Evolutionary conservation across 2,113 vertebrate species (phyloP), one percentile per base, ranked within the genome.

Genomic region (Anthoscopus minutus): DNA sequence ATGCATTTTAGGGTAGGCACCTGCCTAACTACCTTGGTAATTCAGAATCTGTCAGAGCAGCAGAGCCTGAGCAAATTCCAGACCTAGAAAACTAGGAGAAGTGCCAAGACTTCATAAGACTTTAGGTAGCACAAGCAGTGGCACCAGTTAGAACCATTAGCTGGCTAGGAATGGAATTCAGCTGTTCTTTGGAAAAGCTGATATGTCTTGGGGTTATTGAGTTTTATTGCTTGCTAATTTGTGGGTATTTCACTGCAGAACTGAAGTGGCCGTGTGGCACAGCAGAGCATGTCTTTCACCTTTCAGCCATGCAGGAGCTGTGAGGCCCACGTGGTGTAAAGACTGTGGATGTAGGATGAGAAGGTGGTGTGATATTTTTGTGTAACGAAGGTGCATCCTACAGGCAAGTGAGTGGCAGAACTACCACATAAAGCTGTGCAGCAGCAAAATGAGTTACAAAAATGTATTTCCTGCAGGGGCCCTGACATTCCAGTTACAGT

Each of bases 181-280:
- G 69, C 77, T 93, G 88, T 72, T 71, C 77, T 96, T 94, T 89
- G 45, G 73, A 79, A 96, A 93, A 96, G 94, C 82, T 67, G 85
- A 2, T 74, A 67, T 33, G 33, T 69, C 48, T 67, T 70, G 69
- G 70, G 22, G 65, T 76, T 48, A 56, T 44, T 77, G 79, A 91
- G 74, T 57, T 74, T 70, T 85, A 70, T 15, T 87, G 53, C 73
- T 95, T 85, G 67, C 40, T 74, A 57, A 62, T 92, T 79, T 37
- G 42, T 87, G 45, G 8, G 40, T 58, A 42, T 88, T 95, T 92
- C 42, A n/a, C 57, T 70, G 66, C 73, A 88, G 58, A 88, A 38
- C n/a, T 58, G 64, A 80, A 82, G 66, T 47, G 42, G 53, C 54
- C 50, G 7, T 65, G 66, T 89, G 81, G 58, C 62, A 42, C 30